Evolutionary conservation across 2,113 vertebrate genomes (phyloP), one percentile per base, ranked within the genome.

Genomic region (Oceanites oceanicus): DNA sequence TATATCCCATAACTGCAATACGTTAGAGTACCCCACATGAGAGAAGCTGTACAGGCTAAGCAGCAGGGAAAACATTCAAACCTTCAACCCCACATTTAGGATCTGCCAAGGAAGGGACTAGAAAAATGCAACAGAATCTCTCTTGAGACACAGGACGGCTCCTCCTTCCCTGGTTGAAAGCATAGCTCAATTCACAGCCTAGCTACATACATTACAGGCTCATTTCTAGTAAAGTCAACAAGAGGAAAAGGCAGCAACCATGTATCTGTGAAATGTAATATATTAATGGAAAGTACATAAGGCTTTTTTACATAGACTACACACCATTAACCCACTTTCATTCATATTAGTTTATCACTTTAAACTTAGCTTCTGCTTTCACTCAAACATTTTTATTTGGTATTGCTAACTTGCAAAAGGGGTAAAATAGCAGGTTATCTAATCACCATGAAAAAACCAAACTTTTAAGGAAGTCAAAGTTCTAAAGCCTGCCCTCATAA

Each of bases 401-500:
- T 74, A 38, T 63, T 88, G 42, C 32, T 80, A 21, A 6, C 32
- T 75, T 76, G 52, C 38, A 76, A 53, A 62, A n/a, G 36, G 47
- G 59, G 11, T 40, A 61, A 90, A 82, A 84, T 22, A 55, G 44
- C 49, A 55, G 27, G 23, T 42, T 92, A 55, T 72, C 40, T 90
- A 55, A 94, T 71, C 45, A 86, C 19, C 30, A 13, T 11, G 34
- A 53, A 74, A 78, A 88, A 55, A 1, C 1, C 21, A 23, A 55
- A 15, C 32, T 74, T 70, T 78, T 71, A 42, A 93, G 40, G 49
- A 81, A 93, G 63, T 50, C 47, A 47, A 38, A 95, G 36, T 89
- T 86, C 91, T 88, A 78, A 72, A 84, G 32, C 44, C 49, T 85
- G 45, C 32, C n/a, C 83, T 84, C 78, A 23, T 94, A 93, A 97